phyloP scores from a whole-genome alignment of 2,113 vertebrate genomes.

The Ariopsis seemanni region DNA sequence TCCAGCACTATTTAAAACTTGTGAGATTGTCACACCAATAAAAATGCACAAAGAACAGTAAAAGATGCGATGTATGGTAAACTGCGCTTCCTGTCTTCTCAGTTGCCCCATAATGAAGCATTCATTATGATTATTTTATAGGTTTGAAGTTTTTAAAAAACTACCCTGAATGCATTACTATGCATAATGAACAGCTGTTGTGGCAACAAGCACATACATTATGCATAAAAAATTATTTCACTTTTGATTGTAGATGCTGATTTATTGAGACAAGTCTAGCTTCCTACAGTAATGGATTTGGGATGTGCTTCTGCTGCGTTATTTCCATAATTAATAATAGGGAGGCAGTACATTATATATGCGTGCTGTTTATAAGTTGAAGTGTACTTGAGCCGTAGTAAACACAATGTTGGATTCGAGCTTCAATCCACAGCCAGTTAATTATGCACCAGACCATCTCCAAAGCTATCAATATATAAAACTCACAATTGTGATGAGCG shows the following conservation, averaged over 20 bases:
- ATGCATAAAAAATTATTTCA: conserved; percentile 95
- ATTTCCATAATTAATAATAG: conserved; percentile 93
- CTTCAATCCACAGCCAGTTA: conserved; percentile 70
- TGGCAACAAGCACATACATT: conserved; percentile 94
- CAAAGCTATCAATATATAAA: conserved; percentile 59
- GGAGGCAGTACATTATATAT: conserved; percentile 77
- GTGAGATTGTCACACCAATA: conserved; percentile 74
- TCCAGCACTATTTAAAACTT: conserved; percentile 69
- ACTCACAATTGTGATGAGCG: conserved; percentile 23
- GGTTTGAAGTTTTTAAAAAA: conserved; percentile 89
- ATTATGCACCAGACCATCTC: conserved; percentile 71
- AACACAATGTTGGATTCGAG: conserved; percentile 66
- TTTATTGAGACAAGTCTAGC: conserved; percentile 94
- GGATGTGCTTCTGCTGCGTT: conserved; percentile 90
- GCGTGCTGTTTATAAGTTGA: conserved; percentile 76
- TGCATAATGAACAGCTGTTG: conserved; percentile 97
- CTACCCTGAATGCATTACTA: conserved; percentile 92
- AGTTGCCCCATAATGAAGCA: conserved; percentile 77
- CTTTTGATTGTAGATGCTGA: conserved; percentile 96
- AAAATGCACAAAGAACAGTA: conserved; percentile 74
- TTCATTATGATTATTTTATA: conserved; percentile 88
- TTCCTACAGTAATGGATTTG: conserved; percentile 95
- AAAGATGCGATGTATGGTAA: conserved; percentile 75
- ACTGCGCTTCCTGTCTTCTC: conserved; percentile 74
- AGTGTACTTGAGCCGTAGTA: conserved; percentile 72